These are phyloP conservation scores for Dicyrtoma fusca DNA, from an alignment of 2,888 invertebrate genomes.

Conservation along the genomic window DNA sequence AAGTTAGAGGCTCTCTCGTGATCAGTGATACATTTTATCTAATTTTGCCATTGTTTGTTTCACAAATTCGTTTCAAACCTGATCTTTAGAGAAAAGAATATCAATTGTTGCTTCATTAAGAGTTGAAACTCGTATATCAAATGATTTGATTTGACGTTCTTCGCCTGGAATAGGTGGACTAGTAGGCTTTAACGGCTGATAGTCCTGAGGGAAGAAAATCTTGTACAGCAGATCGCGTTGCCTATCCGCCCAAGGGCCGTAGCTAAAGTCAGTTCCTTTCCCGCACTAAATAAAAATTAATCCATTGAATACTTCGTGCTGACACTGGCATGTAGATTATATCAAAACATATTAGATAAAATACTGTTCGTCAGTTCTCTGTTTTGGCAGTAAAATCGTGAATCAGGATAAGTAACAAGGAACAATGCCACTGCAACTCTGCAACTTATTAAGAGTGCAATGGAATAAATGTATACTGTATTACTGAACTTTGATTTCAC, in stretches of 20 bases:
- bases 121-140: slow-evolving; percentile 88
- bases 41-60: no score
- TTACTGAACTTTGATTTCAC: no score
- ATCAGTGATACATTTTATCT: no score
- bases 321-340: no score
- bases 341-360: no score
- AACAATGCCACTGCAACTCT: no score
- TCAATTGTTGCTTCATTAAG: slow-evolving; percentile 93
- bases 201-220: slow-evolving; percentile 93
- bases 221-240: slow-evolving; percentile 93
- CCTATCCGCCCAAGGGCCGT: slow-evolving; percentile 98
- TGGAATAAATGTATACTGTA: no score
- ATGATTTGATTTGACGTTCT: slow-evolving; percentile 82
- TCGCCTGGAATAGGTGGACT: slow-evolving; percentile 84
- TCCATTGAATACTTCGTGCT: no score
- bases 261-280: slow-evolving; percentile 94
- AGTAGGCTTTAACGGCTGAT: slow-evolving; percentile 73
- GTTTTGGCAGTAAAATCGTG: not conserved
- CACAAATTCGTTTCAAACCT: slow-evolving; percentile 59
- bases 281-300: slow-evolving; percentile 67
- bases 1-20: no score
- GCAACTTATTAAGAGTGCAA: no score
- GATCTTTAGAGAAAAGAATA: slow-evolving; percentile 91
- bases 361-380: no score
- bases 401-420: not conserved